phyloP scores from a whole-genome alignment of 2,113 vertebrate species.

The Tinamus guttatus region DNA sequence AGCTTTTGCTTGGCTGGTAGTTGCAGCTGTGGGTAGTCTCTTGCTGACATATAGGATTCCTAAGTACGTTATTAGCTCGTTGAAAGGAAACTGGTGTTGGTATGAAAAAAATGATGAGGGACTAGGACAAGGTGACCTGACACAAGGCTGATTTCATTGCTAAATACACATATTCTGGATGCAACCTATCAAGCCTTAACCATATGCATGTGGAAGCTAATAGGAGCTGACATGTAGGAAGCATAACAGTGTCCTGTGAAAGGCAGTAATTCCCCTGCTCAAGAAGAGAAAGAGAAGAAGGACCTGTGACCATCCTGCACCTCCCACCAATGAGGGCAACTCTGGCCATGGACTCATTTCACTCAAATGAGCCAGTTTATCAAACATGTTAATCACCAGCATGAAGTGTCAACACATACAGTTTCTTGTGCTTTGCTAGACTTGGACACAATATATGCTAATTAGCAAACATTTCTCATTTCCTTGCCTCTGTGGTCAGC shows the following conservation, averaged over 20 bases:
- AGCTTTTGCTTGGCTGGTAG: background rate
- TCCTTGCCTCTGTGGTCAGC: background rate
- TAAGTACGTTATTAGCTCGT: background rate
- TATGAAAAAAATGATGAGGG: too few relatives aligned
- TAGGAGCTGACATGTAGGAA: background rate
- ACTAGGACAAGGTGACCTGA: background rate
- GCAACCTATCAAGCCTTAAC: background rate
- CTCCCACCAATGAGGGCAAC: accelerated
- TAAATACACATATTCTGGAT: background rate
- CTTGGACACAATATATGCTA: background rate
- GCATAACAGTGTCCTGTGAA: background rate
- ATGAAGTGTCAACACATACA: accelerated
- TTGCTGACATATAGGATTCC: background rate
- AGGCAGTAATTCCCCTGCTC: background rate
- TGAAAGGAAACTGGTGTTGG: too few relatives aligned
- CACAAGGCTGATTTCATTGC: background rate
- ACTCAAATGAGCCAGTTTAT: background rate
- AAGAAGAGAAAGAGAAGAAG: background rate
- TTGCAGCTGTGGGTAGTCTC: background rate
- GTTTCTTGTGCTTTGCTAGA: background rate
- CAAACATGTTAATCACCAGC: accelerated
- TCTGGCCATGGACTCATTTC: background rate
- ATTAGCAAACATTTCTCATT: background rate
- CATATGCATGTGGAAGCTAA: background rate
- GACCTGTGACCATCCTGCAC: background rate